phyloP scores from a whole-genome alignment of 2,113 vertebrate genomes.

The Leiothrix lutea region DNA sequence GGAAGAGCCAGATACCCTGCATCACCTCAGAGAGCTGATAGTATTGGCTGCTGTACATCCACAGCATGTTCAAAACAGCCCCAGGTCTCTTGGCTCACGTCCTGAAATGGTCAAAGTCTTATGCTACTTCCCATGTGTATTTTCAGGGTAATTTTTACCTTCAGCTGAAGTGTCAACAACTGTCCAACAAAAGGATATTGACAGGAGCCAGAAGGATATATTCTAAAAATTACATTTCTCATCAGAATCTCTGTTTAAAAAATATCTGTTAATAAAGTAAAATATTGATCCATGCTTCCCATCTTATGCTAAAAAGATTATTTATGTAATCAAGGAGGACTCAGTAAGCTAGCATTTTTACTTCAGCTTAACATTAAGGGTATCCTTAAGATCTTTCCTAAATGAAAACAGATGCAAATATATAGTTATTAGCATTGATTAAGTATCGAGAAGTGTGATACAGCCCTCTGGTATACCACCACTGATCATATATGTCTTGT shows the following conservation, averaged over 20 bases:
- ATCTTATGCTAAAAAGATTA: neutral
- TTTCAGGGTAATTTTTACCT: neutral
- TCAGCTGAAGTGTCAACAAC: neutral
- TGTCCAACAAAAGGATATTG: neutral
- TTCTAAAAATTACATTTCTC: neutral
- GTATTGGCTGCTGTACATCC: neutral
- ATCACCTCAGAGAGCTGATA: neutral
- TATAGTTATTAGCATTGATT: neutral
- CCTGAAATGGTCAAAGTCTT: neutral
- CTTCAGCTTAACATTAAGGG: neutral
- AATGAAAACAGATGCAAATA: neutral
- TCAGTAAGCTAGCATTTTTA: neutral
- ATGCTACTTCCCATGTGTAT: neutral
- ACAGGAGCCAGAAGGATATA: neutral
- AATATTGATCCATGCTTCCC: neutral
- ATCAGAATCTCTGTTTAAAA: neutral
- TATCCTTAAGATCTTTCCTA: neutral
- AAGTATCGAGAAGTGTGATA: neutral
- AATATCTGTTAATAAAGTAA: neutral
- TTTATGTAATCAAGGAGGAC: neutral
- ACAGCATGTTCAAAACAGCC: neutral
- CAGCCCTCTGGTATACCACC: neutral
- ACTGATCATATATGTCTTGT: neutral
- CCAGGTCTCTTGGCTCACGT: neutral
- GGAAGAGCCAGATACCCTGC: neutral